These are phyloP conservation scores for Thalassaphorura encarpata DNA, from an alignment of 1,140 invertebrate genomes.

Conservation along the genomic window DNA sequence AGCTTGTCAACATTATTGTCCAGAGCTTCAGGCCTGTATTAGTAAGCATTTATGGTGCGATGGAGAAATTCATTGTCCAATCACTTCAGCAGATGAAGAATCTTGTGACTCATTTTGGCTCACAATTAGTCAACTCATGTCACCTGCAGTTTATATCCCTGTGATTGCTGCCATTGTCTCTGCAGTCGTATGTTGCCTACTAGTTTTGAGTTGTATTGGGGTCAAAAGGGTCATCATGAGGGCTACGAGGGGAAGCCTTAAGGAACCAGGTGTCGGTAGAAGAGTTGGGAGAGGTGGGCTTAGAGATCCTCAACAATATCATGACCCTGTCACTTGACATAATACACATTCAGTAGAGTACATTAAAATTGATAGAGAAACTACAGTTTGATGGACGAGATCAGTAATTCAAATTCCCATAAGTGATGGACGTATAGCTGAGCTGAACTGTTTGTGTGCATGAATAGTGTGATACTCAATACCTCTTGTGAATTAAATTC, in stretches of 20 bases:
- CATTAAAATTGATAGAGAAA: conserved; percentile 77
- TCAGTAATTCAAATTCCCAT: too few relatives aligned
- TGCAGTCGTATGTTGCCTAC: conserved; percentile 27
- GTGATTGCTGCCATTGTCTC: conserved; percentile 18
- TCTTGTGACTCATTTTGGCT: conserved; percentile 33
- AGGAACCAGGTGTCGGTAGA: conserved; percentile 31
- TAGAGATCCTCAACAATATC: conserved; percentile 47
- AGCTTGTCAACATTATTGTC: conserved; percentile 59
- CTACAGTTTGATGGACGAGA: conserved; percentile 66
- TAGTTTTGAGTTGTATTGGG: conserved; percentile 24
- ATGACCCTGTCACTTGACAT: conserved; percentile 58
- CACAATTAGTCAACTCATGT: conserved; percentile 30
- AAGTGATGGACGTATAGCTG: too few relatives aligned
- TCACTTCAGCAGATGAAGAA: conserved; percentile 23
- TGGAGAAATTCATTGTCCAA: conserved; percentile 40
- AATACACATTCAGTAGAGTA: conserved; percentile 71
- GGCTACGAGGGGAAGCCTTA: not conserved
- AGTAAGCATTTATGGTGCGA: conserved; percentile 76
- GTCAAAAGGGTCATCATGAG: conserved; percentile 12
- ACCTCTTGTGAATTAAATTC: too few relatives aligned
- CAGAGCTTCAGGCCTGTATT: conserved; percentile 80
- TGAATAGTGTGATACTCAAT: too few relatives aligned
- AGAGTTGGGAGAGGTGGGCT: conserved; percentile 46
- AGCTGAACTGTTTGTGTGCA: too few relatives aligned
- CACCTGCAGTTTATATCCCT: conserved; percentile 29